Evolutionary conservation across 2,797 vertebrate genomes (phyloP).

Genomic region (Limnodromus scolopaceus): DNA sequence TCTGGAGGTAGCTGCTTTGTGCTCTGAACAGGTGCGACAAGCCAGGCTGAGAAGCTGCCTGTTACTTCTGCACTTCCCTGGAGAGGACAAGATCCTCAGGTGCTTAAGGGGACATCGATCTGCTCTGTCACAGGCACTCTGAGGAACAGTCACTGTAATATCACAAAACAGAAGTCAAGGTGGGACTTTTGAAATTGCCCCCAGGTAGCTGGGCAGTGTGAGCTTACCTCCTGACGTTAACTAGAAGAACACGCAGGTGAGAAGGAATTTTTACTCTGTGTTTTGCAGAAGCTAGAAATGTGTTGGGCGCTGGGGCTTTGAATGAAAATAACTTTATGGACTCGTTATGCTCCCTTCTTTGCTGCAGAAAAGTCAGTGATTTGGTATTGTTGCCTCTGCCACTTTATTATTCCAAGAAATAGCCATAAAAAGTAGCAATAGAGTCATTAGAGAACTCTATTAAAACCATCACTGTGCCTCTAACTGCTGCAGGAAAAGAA

Average conservation of each 20-base stretch:
- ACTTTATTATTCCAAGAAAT: slow-evolving; percentile 44
- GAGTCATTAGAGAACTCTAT: slow-evolving; percentile 46
- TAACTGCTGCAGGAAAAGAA: slow-evolving; percentile 1
- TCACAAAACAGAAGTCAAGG: not conserved
- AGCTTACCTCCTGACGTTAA: not conserved
- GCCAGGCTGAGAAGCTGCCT: not conserved
- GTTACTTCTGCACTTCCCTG: not conserved
- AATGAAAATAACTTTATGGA: not conserved
- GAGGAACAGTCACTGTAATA: not conserved
- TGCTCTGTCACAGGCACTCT: fast-evolving
- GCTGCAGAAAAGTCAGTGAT: not conserved
- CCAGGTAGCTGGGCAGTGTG: fast-evolving
- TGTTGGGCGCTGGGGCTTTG: not conserved
- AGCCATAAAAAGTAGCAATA: slow-evolving; percentile 40
- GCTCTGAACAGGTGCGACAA: not conserved
- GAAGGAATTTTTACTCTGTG: not conserved
- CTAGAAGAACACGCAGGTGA: not conserved
- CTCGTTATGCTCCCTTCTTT: not conserved
- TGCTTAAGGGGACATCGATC: not conserved
- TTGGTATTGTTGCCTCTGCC: not conserved
- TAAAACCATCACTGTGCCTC: slow-evolving; percentile 36
- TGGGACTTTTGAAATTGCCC: not conserved
- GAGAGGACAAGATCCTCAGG: not conserved
- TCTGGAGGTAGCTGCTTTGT: not conserved
- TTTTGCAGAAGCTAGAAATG: not conserved